Conservation (phyloP, 1,140 invertebrate genomes). For the Hylyphantes graminicola region DNA sequence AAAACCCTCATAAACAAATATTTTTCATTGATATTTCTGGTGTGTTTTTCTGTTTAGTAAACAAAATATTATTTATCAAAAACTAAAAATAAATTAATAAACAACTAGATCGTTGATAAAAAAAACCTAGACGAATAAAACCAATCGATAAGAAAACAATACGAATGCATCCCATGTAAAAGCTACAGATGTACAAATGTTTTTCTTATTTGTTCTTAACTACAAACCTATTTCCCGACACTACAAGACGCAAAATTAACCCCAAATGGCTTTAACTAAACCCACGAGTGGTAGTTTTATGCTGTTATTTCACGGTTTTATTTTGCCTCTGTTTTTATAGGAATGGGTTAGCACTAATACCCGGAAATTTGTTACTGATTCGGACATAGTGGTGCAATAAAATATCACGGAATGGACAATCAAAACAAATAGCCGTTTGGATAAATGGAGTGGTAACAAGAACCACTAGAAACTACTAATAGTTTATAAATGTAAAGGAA, state of each 20-base stretch:
- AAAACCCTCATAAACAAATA: no score
- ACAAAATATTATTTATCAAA: no score
- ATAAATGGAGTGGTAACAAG: no score
- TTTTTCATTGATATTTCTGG: no score
- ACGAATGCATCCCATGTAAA: background rate
- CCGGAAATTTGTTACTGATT: background rate
- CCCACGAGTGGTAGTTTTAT: background rate
- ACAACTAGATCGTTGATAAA: background rate
- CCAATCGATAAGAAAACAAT: background rate
- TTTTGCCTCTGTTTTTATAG: background rate
- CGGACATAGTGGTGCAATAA: background rate
- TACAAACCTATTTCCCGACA: background rate
- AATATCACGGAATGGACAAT: background rate
- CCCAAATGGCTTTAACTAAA: constrained; percentile 14
- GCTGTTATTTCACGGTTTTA: background rate
- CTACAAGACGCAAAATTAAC: constrained; percentile 24
- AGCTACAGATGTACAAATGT: background rate
- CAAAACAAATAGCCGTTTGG: no score
- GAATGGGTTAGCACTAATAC: background rate
- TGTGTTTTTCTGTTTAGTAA: no score
- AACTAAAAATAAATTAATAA: no score
- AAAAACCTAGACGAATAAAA: background rate
- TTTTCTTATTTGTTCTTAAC: background rate
- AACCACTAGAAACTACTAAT: no score
- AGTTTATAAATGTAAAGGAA: no score